Percentiles rank a stretch among this genome's conserved stretches.
Evolutionary conservation across 2,888 invertebrate species (phyloP).

Genomic region (Hymenopus coronatus): DNA sequence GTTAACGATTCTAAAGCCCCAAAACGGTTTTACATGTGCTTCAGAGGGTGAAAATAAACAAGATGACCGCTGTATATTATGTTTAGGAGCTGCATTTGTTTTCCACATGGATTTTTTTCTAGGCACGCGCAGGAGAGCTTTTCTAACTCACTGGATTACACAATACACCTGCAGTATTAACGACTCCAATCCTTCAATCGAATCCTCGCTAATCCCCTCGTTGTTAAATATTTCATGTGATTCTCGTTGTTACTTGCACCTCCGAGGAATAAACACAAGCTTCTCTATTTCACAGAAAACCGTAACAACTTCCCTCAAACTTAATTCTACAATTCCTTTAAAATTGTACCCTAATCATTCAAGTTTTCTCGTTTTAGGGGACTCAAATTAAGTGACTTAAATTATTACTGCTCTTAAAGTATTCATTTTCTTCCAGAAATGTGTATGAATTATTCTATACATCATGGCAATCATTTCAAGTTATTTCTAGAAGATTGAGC

Average conservation of each 20-base stretch:
- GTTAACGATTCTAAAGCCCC: background rate
- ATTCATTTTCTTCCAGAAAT: no score
- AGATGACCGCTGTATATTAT: background rate
- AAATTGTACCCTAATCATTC: no score
- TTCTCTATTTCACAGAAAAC: no score
- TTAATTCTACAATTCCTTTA: no score
- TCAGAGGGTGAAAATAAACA: background rate
- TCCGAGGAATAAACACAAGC: background rate
- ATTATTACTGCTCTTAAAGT: no score
- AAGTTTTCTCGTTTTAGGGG: no score
- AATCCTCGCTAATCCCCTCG: background rate
- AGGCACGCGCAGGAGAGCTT: no score
- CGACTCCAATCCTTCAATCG: background rate
- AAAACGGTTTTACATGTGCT: background rate
- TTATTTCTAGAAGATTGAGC: no score
- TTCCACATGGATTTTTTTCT: background rate
- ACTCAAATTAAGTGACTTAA: no score
- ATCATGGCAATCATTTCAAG: no score
- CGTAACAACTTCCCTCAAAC: no score
- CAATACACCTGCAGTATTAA: background rate
- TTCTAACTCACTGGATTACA: background rate
- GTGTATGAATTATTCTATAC: no score
- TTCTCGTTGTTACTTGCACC: background rate
- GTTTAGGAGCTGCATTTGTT: background rate
- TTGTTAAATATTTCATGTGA: background rate